Conservation (phyloP, 2,113 vertebrate species). For the Glaucomys volans region DNA sequence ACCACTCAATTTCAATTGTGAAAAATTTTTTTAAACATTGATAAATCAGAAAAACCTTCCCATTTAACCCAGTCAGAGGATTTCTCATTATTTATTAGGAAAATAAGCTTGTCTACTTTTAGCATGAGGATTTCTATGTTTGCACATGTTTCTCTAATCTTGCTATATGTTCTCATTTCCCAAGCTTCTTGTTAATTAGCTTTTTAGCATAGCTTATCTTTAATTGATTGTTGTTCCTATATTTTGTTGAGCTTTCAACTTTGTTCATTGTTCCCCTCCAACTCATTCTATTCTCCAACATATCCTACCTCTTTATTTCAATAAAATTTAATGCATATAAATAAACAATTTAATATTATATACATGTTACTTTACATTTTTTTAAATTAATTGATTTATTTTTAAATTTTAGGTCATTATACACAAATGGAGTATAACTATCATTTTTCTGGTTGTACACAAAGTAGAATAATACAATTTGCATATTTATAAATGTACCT, state of each 20-base stretch:
- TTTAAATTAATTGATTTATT: no score
- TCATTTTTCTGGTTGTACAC: no score
- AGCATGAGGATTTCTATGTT: neutral
- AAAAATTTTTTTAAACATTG: neutral
- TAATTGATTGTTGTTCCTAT: neutral
- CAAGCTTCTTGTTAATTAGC: neutral
- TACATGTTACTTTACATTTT: neutral
- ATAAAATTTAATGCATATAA: conserved; percentile 1
- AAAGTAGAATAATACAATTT: no score
- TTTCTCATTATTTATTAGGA: neutral
- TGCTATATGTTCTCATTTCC: neutral
- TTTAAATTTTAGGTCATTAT: no score
- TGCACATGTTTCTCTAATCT: neutral
- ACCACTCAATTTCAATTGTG: neutral
- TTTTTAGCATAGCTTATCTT: conserved; percentile 12
- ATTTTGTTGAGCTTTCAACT: conserved; percentile 5
- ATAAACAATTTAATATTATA: neutral
- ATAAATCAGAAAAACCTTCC: neutral
- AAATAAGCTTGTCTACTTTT: neutral
- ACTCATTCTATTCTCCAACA: neutral
- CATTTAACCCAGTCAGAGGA: neutral
- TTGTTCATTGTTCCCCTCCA: neutral
- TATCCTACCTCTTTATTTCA: neutral
- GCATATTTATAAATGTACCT: no score
- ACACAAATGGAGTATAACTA: no score